A percentile compares a stretch with the other conserved stretches of the same genome.
Conservation (phyloP, 2,888 invertebrate genomes). For the Drosophila eohydei region DNA sequence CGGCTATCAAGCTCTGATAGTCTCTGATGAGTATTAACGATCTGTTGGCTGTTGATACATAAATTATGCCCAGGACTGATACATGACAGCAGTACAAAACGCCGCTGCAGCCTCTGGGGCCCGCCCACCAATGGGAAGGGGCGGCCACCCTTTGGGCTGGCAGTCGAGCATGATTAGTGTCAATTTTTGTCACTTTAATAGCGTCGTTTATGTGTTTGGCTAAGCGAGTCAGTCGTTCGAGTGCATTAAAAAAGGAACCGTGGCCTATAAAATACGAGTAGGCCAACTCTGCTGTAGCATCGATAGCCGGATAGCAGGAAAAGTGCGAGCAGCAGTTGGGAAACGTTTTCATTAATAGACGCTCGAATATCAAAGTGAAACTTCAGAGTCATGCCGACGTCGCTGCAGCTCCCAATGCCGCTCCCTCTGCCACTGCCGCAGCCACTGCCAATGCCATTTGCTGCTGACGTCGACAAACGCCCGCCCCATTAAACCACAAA, state of each 20-base stretch:
- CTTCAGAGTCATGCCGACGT: slow-evolving; percentile 72
- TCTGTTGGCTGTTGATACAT: slow-evolving; percentile 55
- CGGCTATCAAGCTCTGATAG: neutral
- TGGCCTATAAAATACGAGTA: slow-evolving; percentile 65
- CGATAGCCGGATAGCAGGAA: slow-evolving; percentile 29
- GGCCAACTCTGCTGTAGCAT: slow-evolving; percentile 40
- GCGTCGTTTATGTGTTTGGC: slow-evolving; percentile 60
- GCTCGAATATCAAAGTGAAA: slow-evolving; percentile 79
- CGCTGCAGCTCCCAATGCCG: slow-evolving; percentile 19
- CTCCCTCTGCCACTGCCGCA: slow-evolving; percentile 4
- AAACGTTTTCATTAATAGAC: slow-evolving; percentile 76
- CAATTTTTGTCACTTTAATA: slow-evolving; percentile 79
- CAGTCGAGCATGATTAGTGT: slow-evolving; percentile 77
- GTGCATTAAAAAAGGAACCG: slow-evolving; percentile 70
- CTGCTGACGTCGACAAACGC: slow-evolving; percentile 64
- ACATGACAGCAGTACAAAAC: slow-evolving; percentile 73
- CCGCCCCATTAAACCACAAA: slow-evolving; percentile 84
- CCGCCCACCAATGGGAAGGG: slow-evolving; percentile 40
- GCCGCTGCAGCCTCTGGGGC: slow-evolving; percentile 31
- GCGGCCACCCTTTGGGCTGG: slow-evolving; percentile 67
- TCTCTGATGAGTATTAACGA: slow-evolving; percentile 24
- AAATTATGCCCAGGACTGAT: slow-evolving; percentile 60
- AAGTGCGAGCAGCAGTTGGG: slow-evolving; percentile 40
- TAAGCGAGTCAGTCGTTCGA: slow-evolving; percentile 56
- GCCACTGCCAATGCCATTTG: slow-evolving; percentile 21